These are phyloP conservation scores for Acleris literana DNA, from an alignment of 2,888 invertebrate species.

Conservation along the genomic window DNA sequence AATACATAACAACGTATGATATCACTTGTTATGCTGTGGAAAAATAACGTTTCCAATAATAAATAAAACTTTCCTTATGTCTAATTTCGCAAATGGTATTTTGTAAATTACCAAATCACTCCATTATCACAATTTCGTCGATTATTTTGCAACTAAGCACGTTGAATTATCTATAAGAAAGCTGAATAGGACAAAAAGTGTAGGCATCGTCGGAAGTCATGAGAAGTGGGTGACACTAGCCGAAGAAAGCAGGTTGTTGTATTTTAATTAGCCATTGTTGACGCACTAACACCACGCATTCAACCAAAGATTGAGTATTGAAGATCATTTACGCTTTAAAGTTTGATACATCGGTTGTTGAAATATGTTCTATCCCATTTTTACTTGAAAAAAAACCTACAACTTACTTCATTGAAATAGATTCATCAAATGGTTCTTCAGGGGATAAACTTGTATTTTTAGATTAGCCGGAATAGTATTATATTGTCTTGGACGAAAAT, in stretches of 20 bases:
- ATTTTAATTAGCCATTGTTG: slow-evolving; percentile 63
- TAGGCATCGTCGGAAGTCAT: slow-evolving; percentile 64
- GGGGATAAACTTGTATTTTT: too few relatives aligned
- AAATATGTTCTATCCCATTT: too few relatives aligned
- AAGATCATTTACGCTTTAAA: background rate
- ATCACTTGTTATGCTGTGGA: background rate
- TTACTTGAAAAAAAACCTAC: too few relatives aligned
- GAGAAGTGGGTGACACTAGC: slow-evolving; percentile 69
- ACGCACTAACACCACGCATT: slow-evolving; percentile 37
- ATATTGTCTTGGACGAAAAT: slow-evolving; percentile 6
- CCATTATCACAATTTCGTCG: slow-evolving; percentile 32
- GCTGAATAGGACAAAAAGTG: slow-evolving; percentile 60
- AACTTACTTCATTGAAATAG: too few relatives aligned
- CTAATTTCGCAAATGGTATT: background rate
- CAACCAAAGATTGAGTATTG: slow-evolving; percentile 14
- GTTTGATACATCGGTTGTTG: too few relatives aligned
- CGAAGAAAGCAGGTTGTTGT: slow-evolving; percentile 69
- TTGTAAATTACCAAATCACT: slow-evolving; percentile 40
- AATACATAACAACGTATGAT: slow-evolving; percentile 13
- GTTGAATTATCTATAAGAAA: slow-evolving; percentile 52
- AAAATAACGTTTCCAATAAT: background rate
- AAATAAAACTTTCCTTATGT: background rate
- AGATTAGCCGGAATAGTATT: too few relatives aligned
- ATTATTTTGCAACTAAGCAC: slow-evolving; percentile 24
- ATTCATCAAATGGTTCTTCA: too few relatives aligned